Conservation (phyloP, 2,888 invertebrate genomes). For the Nomada flava region DNA sequence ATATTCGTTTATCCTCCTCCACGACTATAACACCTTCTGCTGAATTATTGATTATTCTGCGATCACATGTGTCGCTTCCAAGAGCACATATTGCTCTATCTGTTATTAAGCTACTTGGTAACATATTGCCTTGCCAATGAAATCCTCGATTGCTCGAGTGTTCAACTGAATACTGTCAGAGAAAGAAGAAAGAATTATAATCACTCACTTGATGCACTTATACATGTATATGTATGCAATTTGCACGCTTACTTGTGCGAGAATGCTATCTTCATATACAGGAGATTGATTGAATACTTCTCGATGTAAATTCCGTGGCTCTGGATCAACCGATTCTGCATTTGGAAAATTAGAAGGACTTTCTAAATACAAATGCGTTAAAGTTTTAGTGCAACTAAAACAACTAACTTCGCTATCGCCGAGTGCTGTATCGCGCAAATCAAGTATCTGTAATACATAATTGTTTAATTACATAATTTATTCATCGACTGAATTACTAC, state of each 20-base stretch:
- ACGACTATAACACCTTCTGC: conserved; percentile 72
- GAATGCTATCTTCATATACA: conserved; percentile 73
- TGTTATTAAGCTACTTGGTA: conserved; percentile 65
- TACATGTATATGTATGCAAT: conserved; percentile 5
- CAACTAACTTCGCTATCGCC: conserved; percentile 87
- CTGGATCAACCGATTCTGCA: conserved; percentile 53
- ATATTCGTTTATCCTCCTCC: conserved; percentile 75
- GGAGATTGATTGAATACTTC: conserved; percentile 69
- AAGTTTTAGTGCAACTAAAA: conserved; percentile 85
- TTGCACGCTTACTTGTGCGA: conserved; percentile 66
- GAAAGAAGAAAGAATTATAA: not conserved
- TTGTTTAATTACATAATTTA: conserved; percentile 59
- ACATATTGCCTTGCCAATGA: conserved; percentile 49
- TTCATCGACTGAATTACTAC: conserved; percentile 19
- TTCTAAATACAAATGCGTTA: conserved; percentile 86
- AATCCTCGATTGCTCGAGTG: conserved; percentile 43
- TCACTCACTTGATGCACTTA: not conserved
- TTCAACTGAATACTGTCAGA: conserved; percentile 61
- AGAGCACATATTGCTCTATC: conserved; percentile 81
- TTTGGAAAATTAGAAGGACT: conserved; percentile 79
- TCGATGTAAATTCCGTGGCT: conserved; percentile 65
- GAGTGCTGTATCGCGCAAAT: conserved; percentile 86
- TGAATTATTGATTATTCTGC: conserved; percentile 73
- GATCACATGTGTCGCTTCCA: conserved; percentile 75
- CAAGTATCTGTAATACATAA: conserved; percentile 83